phyloP scores from a whole-genome alignment of 2,888 invertebrate genomes.

The Epirrhoe tristata region DNA sequence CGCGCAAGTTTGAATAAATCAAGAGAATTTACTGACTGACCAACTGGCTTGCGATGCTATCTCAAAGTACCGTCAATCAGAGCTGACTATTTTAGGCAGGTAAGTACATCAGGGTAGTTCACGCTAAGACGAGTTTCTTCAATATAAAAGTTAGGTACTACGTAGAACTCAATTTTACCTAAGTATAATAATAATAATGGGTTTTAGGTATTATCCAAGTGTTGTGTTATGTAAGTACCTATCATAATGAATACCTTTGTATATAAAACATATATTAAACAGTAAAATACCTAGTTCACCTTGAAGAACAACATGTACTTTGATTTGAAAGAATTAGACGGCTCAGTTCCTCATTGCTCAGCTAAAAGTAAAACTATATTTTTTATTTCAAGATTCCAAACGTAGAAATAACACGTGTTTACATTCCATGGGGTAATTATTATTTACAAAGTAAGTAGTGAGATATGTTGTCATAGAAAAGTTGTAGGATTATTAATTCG shows the following conservation, averaged over 20 bases:
- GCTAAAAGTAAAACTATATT: conserved; percentile 23
- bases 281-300: conserved; percentile 17
- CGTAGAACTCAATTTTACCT: not conserved
- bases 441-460: conserved; percentile 3
- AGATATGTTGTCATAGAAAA: not conserved
- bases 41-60: conserved; percentile 56
- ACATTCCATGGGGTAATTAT: conserved; percentile 17
- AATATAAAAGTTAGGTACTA: too few relatives aligned
- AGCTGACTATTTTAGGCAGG: conserved; percentile 34
- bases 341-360: conserved; percentile 32
- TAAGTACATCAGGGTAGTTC: not conserved
- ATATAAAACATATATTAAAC: not conserved
- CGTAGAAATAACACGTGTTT: conserved; percentile 13
- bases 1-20: conserved; percentile 30
- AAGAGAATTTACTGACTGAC: conserved; percentile 34
- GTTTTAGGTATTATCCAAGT: too few relatives aligned
- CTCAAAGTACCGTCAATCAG: conserved; percentile 62
- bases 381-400: conserved; percentile 27
- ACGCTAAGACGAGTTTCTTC: too few relatives aligned
- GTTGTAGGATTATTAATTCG: not conserved
- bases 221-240: not conserved
- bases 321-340: conserved; percentile 32
- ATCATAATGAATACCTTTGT: not conserved
- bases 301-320: conserved; percentile 18
- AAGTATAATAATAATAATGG: not conserved